These are phyloP conservation scores for Irena cyanogastra DNA, from an alignment of 2,113 vertebrate genomes.

Conservation along the genomic window DNA sequence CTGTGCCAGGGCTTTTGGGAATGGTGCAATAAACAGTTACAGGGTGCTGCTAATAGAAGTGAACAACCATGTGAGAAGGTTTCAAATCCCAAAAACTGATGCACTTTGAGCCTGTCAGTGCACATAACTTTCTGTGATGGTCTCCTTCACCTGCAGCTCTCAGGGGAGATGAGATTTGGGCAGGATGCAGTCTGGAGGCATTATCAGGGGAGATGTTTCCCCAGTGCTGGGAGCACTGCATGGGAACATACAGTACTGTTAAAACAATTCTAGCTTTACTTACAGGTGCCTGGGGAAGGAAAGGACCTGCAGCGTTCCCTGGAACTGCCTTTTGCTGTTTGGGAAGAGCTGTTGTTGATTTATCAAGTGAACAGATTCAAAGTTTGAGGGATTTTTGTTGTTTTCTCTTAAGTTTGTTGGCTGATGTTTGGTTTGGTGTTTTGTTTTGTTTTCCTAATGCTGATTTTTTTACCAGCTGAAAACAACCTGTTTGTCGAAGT, in stretches of 20 bases:
- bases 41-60: neutral
- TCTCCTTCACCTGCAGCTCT: neutral
- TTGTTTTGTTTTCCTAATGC: neutral
- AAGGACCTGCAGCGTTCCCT: neutral
- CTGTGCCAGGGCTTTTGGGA: neutral
- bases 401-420: neutral
- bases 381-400: neutral
- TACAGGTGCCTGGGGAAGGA: neutral
- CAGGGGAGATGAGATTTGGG: neutral
- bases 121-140: neutral
- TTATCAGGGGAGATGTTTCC: neutral
- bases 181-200: neutral
- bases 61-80: neutral
- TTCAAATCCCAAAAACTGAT: neutral
- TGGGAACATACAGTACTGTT: rapidly evolving
- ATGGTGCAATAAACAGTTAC: rapidly evolving
- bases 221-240: neutral
- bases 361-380: neutral
- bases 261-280: neutral
- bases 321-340: neutral
- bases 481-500: neutral
- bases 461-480: neutral
- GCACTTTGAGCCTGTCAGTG: neutral
- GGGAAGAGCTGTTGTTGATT: neutral
- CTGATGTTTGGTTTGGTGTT: neutral